Conservation (phyloP, 2,888 invertebrate species). For the Dyspetes luteomarginatus region DNA sequence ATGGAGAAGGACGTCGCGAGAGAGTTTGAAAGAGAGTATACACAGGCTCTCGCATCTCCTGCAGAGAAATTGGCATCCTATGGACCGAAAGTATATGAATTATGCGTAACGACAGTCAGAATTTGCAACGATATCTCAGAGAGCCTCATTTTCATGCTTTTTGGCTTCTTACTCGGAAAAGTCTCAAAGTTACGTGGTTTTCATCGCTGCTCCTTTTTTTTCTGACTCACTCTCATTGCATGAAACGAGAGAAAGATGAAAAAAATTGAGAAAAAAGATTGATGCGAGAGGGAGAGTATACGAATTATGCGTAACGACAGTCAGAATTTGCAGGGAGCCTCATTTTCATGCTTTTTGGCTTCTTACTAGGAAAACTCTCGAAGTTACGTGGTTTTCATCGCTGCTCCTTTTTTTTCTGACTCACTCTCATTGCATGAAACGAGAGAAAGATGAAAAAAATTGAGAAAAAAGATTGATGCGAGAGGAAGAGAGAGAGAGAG, state of each 20-base stretch:
- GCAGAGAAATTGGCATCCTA: not conserved
- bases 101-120: not conserved
- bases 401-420: not conserved
- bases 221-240: not conserved
- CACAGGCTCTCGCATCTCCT: not conserved
- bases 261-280: not conserved
- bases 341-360: conserved; percentile 21
- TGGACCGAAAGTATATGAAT: conserved; percentile 34
- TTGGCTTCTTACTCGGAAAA: conserved; percentile 12
- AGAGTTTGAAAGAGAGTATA: conserved; percentile 25
- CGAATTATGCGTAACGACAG: not conserved
- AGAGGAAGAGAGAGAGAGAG: not conserved
- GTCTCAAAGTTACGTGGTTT: conserved; percentile 1
- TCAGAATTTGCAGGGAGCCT: conserved; percentile 31
- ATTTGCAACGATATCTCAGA: conserved; percentile 27
- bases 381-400: conserved; percentile 1
- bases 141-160: conserved; percentile 20
- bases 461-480: not conserved
- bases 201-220: not conserved
- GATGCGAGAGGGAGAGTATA: no score
- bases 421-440: not conserved
- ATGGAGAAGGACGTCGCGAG: not conserved
- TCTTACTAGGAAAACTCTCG: conserved; percentile 8
- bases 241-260: not conserved
- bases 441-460: not conserved